Percentiles rank a stretch among this genome's conserved stretches.
phyloP scores from a whole-genome alignment of 2,888 invertebrate genomes.

The Cosmia pyralina region DNA sequence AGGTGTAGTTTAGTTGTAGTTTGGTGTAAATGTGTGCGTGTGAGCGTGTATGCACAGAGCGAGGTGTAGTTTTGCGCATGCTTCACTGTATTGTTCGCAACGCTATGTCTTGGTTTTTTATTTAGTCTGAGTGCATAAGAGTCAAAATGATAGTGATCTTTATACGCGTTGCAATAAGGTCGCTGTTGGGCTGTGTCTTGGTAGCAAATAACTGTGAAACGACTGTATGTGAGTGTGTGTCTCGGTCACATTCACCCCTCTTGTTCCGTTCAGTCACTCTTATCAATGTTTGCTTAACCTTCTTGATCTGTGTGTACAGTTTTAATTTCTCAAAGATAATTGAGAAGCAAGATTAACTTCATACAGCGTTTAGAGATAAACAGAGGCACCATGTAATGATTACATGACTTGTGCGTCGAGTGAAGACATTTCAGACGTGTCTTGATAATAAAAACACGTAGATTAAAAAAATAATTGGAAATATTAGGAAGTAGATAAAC shows the following conservation, averaged over 20 bases:
- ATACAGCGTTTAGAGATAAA: neutral
- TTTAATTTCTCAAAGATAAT: conserved; percentile 29
- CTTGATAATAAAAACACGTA: neutral
- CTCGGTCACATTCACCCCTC: conserved; percentile 23
- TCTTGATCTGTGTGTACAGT: conserved; percentile 23
- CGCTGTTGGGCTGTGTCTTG: neutral
- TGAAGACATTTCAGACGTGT: neutral
- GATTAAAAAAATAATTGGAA: neutral
- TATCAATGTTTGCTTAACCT: conserved; percentile 47
- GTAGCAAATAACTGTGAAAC: neutral
- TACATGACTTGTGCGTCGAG: neutral
- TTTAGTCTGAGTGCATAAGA: no score
- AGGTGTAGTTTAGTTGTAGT: no score
- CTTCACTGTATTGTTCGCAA: no score
- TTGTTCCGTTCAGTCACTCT: conserved; percentile 35
- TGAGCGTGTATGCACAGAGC: no score
- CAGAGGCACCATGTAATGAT: neutral
- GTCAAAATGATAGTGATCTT: no score
- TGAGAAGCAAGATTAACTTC: conserved; percentile 19
- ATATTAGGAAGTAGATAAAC: neutral
- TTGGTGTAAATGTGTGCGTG: no score
- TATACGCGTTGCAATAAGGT: neutral
- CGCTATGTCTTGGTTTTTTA: no score
- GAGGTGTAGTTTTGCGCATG: no score
- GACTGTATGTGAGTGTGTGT: neutral